Evolutionary conservation across 2,888 invertebrate genomes (phyloP).

Genomic region (Euplagia quadripunctaria): DNA sequence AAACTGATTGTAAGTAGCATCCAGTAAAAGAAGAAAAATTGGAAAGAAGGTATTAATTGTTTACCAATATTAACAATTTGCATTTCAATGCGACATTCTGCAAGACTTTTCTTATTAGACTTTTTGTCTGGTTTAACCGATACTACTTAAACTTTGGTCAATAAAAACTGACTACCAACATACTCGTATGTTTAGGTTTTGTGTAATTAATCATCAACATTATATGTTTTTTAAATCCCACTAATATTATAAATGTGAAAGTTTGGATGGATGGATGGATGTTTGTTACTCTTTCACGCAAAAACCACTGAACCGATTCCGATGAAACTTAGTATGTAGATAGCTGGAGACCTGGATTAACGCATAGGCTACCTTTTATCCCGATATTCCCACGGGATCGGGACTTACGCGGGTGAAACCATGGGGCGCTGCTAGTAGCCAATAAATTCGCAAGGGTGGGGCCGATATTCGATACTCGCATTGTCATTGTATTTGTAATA

Average conservation of each 20-base stretch:
- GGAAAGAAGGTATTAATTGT: not conserved
- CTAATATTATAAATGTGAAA: too few relatives aligned
- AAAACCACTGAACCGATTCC: too few relatives aligned
- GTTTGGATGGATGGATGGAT: too few relatives aligned
- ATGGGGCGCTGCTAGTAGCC: too few relatives aligned
- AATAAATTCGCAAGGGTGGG: not conserved
- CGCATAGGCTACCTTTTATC: too few relatives aligned
- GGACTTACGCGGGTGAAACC: too few relatives aligned
- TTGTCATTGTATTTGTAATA: slow-evolving; percentile 26
- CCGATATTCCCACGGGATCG: too few relatives aligned
- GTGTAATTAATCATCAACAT: not conserved
- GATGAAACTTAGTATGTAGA: too few relatives aligned
- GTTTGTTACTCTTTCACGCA: too few relatives aligned
- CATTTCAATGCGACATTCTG: not conserved
- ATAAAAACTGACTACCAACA: not conserved
- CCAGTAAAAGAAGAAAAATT: not conserved
- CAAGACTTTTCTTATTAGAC: not conserved
- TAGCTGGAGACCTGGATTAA: too few relatives aligned
- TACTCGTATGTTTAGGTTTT: not conserved
- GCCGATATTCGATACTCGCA: slow-evolving; percentile 20
- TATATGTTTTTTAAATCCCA: not conserved
- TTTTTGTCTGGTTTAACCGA: not conserved
- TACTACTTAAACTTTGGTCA: not conserved
- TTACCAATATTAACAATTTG: not conserved
- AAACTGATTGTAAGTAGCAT: too few relatives aligned